Evolutionary conservation across 2,888 invertebrate genomes (phyloP).

Genomic region (Eretmocerus hayati): DNA sequence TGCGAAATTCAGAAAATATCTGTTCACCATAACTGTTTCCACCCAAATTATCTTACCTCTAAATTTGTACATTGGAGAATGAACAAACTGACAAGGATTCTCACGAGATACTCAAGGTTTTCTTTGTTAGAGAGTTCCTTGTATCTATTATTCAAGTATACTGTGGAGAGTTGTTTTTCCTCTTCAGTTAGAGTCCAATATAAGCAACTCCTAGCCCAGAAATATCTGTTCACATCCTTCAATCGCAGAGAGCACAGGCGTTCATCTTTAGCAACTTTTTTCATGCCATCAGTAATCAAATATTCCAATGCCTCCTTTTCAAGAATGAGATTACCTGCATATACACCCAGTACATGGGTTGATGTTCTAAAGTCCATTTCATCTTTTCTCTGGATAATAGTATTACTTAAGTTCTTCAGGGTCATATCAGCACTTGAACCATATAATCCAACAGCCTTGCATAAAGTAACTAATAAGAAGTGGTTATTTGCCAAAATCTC

Average conservation of each 20-base stretch:
- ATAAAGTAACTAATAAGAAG: constrained; percentile 41
- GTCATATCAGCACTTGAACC: constrained; percentile 41
- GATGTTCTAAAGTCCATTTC: constrained; percentile 40
- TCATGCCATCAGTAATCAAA: constrained; percentile 35
- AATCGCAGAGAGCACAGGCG: constrained; percentile 24
- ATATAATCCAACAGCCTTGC: constrained; percentile 46
- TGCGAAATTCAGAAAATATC: neutral
- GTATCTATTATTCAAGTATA: constrained; percentile 1
- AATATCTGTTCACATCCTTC: constrained; percentile 46
- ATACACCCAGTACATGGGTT: constrained; percentile 46
- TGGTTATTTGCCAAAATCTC: constrained; percentile 39
- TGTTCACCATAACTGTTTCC: too few species aligned
- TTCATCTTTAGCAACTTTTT: constrained; percentile 29
- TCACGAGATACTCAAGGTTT: constrained; percentile 8
- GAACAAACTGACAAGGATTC: constrained; percentile 7
- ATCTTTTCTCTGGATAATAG: constrained; percentile 40
- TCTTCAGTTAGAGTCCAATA: constrained; percentile 29
- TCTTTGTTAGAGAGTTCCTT: constrained; percentile 4
- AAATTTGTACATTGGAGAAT: constrained; percentile 2
- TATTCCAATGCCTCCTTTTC: constrained; percentile 36
- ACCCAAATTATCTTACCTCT: constrained; percentile 5
- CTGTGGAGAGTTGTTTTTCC: constrained; percentile 26
- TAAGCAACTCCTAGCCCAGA: constrained; percentile 45
- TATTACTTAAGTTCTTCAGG: constrained; percentile 39
- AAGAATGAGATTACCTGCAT: constrained; percentile 43